Evolutionary conservation across 2,797 vertebrate species (phyloP), one percentile per base, ranked within the genome.

Genomic region (Synaphobranchus kaupii): DNA sequence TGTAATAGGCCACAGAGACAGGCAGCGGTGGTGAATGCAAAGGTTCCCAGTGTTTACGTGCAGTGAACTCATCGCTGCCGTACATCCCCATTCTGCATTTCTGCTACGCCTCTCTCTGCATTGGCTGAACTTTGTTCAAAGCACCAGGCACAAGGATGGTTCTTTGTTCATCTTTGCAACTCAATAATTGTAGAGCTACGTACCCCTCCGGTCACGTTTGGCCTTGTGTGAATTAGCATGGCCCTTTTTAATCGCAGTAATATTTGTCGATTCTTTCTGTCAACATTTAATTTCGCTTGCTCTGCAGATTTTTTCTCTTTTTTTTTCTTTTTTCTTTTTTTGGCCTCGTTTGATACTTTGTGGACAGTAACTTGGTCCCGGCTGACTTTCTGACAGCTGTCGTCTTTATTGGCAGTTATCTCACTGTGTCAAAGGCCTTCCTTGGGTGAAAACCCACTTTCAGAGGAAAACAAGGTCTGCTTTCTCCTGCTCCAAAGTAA

Each of bases 341-440:
- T 54, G n/a, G 47, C 52, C 81, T 83, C n/a, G 15, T 54, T 31
- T 56, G 48, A 56, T 28, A 83, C 81, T 56, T 48, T 80, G 76
- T 44, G 25, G 76, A 31, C 25, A 31, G 81, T n/a, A 28, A 10
- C 34, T 34, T 22, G 39, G 31, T 47, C 56, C 31, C 3, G 31
- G 56, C 58, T 44, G 34, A 47, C 50, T 83, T 34, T 50, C 76
- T 83, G 81, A 83, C n/a, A 34, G 81, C 81, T 54, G 81, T 56
- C 50, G 13, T 83, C 9, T 54, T 83, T 34, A 28, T 52, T 56
- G 50, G 28, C 25, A n/a, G 48, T 15, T 47, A 20, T 84, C 56
- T 66, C 34, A 63, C 17, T 44, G 84, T 84, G 56, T 66, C 56
- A 84, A 47, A 84, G 84, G 56, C 56, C 58, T 63, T 84, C 31